phyloP scores from a whole-genome alignment of 2,113 vertebrate genomes.

The Periophthalmus modestus region DNA sequence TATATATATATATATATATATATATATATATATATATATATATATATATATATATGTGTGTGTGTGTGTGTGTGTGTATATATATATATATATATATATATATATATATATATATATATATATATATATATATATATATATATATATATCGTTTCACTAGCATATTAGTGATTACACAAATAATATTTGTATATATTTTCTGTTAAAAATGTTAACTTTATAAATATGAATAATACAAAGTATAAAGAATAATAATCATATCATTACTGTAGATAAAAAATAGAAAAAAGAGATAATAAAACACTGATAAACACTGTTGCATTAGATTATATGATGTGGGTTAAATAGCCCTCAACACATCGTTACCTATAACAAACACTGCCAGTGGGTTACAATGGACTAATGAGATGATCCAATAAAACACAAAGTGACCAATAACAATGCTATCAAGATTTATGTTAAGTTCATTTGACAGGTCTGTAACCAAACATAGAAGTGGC shows the following conservation, averaged over 20 bases:
- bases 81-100: too few species aligned
- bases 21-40: too few species aligned
- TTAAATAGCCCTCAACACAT: slow-evolving; percentile 11
- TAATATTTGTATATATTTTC: neutral
- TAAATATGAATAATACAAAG: neutral
- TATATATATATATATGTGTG: too few species aligned
- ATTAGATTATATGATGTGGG: neutral
- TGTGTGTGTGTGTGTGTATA: too few species aligned
- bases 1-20: too few species aligned
- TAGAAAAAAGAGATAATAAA: neutral
- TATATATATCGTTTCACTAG: too few species aligned
- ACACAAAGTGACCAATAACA: slow-evolving; percentile 49
- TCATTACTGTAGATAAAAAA: neutral
- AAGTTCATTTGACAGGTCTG: slow-evolving; percentile 37
- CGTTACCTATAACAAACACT: slow-evolving; percentile 40
- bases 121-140: too few species aligned
- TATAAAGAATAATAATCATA: neutral
- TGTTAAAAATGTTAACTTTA: neutral
- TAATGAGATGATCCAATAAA: slow-evolving; percentile 52
- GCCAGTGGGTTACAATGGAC: slow-evolving; percentile 25
- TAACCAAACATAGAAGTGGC: slow-evolving; percentile 32
- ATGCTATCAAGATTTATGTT: slow-evolving; percentile 31
- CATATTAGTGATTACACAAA: too few species aligned
- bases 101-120: neutral
- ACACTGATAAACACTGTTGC: neutral